A percentile compares a stretch with the other conserved stretches of the same genome.
These are phyloP conservation scores for Pachymerium ferrugineum DNA, from an alignment of 2,888 invertebrate genomes.

Conservation along the genomic window DNA sequence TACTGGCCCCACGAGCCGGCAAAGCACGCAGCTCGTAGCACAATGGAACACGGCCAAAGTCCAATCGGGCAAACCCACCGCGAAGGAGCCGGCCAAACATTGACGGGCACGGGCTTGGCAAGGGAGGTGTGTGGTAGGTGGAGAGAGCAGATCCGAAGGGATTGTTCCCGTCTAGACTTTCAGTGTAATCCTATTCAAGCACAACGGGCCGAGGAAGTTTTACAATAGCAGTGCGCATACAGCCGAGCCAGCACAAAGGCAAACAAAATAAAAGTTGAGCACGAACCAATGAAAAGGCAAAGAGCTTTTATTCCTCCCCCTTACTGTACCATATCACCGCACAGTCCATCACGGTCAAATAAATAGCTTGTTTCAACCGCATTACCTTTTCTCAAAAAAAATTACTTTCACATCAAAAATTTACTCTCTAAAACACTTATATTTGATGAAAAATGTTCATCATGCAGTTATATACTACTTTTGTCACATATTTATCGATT, in stretches of 20 bases:
- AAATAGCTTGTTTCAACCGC: too few relatives aligned
- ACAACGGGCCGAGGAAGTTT: not conserved
- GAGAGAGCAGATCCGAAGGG: not conserved
- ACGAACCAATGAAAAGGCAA: not conserved
- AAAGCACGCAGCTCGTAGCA: not conserved
- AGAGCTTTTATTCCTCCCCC: not conserved
- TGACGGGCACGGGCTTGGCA: too few relatives aligned
- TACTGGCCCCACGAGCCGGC: not conserved
- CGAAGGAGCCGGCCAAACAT: not conserved
- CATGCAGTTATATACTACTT: too few relatives aligned
- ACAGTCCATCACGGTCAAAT: not conserved
- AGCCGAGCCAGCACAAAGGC: not conserved
- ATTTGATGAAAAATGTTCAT: too few relatives aligned
- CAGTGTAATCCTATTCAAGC: constrained; percentile 8
- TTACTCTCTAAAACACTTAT: too few relatives aligned
- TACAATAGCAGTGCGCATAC: not conserved
- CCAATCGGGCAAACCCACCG: not conserved
- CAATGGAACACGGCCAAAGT: not conserved
- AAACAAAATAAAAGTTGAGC: not conserved
- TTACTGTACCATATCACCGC: not conserved
- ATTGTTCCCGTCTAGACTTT: not conserved
- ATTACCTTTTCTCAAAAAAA: too few relatives aligned
- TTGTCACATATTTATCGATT: too few relatives aligned
- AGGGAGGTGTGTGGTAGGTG: not conserved
- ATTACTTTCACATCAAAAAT: too few relatives aligned